Conservation (phyloP, 2,888 invertebrate species). For the Nomada hirtipes region DNA sequence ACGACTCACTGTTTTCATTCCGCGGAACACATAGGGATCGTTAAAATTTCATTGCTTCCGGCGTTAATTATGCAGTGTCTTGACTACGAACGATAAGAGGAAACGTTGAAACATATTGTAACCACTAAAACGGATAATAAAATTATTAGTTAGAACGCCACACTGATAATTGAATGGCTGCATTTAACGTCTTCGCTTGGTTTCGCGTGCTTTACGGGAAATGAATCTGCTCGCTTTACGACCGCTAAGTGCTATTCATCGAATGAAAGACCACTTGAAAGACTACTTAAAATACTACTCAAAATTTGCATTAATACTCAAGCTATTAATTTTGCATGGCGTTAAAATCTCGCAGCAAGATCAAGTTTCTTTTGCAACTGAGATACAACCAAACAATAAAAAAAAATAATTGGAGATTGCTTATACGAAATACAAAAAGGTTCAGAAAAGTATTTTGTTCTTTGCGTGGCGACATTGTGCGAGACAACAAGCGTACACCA, state of each 20-base stretch:
- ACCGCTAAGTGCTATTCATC: not conserved
- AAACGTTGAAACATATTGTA: conserved; percentile 41
- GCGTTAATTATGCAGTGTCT: not conserved
- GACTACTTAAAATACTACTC: not conserved
- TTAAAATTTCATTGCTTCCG: conserved; percentile 32
- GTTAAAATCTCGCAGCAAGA: not conserved
- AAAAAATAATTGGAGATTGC: not conserved
- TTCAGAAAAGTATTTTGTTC: not conserved
- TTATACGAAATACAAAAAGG: not conserved
- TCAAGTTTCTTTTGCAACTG: not conserved
- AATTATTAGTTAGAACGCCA: conserved; percentile 22
- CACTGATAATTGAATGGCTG: not conserved
- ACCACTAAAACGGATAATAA: conserved; percentile 32
- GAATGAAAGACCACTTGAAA: not conserved
- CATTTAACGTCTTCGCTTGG: conserved; percentile 2
- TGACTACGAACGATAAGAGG: conserved; percentile 17
- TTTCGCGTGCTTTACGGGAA: not conserved
- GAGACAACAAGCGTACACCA: not conserved
- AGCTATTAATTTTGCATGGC: no score
- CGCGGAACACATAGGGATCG: not conserved
- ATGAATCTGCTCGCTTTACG: conserved; percentile 7
- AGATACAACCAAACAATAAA: not conserved
- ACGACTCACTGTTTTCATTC: not conserved
- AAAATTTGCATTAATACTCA: conserved; percentile 9
- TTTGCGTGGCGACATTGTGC: not conserved